Percentiles rank a stretch among this genome's conserved stretches.
These are phyloP conservation scores for Mustela lutreola DNA, from an alignment of 2,113 vertebrate species.

Conservation along the genomic window DNA sequence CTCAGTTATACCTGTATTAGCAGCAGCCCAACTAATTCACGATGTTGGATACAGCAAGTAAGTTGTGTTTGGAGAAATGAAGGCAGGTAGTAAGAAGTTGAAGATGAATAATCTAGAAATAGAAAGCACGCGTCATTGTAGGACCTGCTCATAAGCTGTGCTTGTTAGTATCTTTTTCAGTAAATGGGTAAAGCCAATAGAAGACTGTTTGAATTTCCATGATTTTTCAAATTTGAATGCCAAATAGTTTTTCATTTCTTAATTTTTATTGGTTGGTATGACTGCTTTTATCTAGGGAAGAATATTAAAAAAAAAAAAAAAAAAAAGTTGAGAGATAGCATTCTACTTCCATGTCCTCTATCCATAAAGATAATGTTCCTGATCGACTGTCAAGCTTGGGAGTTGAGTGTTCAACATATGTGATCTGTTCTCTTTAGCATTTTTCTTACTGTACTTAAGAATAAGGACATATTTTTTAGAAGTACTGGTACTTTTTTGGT, in stretches of 20 bases:
- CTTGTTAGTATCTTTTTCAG: not conserved
- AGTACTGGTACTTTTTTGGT: not conserved
- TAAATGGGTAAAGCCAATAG: not conserved
- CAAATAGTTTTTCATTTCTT: not conserved
- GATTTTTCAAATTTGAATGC: not conserved
- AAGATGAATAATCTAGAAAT: not conserved
- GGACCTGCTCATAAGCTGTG: rapidly evolving
- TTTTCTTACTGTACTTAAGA: not conserved
- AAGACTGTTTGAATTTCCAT: not conserved
- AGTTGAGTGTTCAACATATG: not conserved
- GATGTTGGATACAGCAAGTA: not conserved
- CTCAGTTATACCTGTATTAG: not conserved
- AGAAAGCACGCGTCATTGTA: not conserved
- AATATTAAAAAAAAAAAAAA: not conserved
- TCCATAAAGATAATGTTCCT: not conserved
- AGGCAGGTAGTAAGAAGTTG: not conserved
- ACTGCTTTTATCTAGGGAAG: not conserved
- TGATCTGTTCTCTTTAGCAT: not conserved
- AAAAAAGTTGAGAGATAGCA: not conserved
- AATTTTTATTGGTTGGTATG: not conserved
- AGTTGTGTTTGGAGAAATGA: not conserved
- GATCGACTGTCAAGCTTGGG: not conserved
- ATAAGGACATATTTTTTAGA: not conserved
- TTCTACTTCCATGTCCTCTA: not conserved
- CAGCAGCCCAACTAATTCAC: not conserved